A percentile compares a stretch with the other conserved stretches of the same genome.
Conservation (phyloP, 2,113 vertebrate species). For the Odontophorus gujanensis region DNA sequence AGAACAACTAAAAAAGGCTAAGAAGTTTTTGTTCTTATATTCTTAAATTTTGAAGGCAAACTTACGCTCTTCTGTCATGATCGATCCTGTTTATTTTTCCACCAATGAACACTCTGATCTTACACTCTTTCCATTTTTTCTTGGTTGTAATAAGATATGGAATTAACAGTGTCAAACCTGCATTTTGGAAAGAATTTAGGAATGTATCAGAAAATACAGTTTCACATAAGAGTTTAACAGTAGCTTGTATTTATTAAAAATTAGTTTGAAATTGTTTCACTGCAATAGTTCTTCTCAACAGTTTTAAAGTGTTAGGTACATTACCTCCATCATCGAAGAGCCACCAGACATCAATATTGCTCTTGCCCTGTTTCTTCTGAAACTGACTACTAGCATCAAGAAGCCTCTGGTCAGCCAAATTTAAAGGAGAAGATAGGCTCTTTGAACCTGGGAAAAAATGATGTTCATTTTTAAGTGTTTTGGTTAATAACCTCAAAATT, state of each 20-base stretch:
- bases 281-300: background rate
- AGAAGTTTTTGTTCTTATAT: background rate
- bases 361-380: constrained; percentile 95
- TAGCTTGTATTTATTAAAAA: background rate
- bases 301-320: background rate
- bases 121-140: constrained; percentile 86
- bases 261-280: background rate
- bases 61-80: constrained; percentile 97
- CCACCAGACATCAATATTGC: constrained; percentile 98
- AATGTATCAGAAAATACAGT: background rate
- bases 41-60: background rate
- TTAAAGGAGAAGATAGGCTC: constrained; percentile 84
- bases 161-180: constrained; percentile 93
- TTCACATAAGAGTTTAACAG: background rate
- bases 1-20: background rate
- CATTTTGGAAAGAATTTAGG: constrained; percentile 19
- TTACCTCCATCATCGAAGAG: constrained; percentile 98
- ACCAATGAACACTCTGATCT: constrained; percentile 87
- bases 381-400: constrained; percentile 94
- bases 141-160: constrained; percentile 95
- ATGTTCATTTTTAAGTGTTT: background rate
- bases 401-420: constrained; percentile 89
- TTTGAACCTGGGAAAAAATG: constrained; percentile 79
- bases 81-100: constrained; percentile 97
- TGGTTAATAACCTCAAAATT: background rate